Evolutionary conservation across 2,888 invertebrate species (phyloP), one percentile per base, ranked within the genome.

Genomic region (Leucophenga montana): DNA sequence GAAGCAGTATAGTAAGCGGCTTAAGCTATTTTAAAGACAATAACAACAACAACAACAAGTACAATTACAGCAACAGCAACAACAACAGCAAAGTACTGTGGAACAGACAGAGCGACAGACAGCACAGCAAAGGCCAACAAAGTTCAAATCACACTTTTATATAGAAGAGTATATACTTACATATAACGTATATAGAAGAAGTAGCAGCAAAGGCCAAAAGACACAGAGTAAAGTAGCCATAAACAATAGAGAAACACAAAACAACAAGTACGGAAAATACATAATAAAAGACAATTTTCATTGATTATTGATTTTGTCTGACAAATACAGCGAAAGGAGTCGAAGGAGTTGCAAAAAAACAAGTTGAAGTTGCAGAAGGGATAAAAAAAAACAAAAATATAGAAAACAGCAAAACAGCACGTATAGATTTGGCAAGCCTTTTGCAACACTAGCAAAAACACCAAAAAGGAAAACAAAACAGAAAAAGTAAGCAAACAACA

Each of bases 241-340:
- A 71, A 75, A 73, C 73, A 78, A 72, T 70, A 66, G 71, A 33
- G 18, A 66, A 48, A 33, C 56, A 53, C 20, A 46, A 70, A 48
- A 44, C 66, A 62, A 20, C 27, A 44, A 62, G 53, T 61, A 61
- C 56, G 39, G 3, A 46, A 46, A 2, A 46, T 46, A 46, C 3
- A 39, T 68, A 70, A 74, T 75, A 77, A 77, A 79, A 64, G 80
- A 82, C 84, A 83, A 82, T 81, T 64, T 48, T 64, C 62, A 64
- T 64, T 82, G 81, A 83, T 82, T 81, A 81, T 81, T 81, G 81
- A 81, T 81, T 81, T 81, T 81, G 81, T 81, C 82, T 83, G 75
- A 73, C 72, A 74, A 71, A 62, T 13, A 61, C 14, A 22, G n/a
- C n/a, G 33, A 31, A 61, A 61, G 33, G 33, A 16, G 14, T 22